Conservation (phyloP, 2,797 vertebrate species). For the Craterocephalus amniculus region DNA sequence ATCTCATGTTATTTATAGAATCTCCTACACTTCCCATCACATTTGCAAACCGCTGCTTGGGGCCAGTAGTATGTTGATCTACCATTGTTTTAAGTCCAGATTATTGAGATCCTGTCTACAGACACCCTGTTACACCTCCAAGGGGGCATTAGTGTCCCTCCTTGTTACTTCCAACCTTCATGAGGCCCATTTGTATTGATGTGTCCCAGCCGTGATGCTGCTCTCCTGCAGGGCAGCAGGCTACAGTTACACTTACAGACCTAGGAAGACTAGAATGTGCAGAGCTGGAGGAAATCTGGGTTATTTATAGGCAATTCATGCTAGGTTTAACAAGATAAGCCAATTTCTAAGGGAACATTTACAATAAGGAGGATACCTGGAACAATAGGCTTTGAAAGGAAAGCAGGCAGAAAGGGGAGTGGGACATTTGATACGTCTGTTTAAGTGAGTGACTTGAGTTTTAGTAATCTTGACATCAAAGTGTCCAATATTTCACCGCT, state of each 20-base stretch:
- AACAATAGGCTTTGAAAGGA: constrained; percentile 13
- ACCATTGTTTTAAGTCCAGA: constrained; percentile 27
- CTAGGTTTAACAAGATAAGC: constrained; percentile 42
- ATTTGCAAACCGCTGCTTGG: not conserved
- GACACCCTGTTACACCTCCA: constrained; percentile 23
- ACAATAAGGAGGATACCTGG: constrained; percentile 6
- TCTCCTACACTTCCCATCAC: not conserved
- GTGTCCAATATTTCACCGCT: constrained; percentile 33
- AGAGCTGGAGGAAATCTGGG: constrained; percentile 21
- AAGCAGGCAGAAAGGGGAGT: constrained; percentile 8
- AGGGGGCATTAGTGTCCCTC: constrained; percentile 33
- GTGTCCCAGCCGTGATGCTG: constrained; percentile 20
- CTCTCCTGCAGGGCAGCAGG: constrained; percentile 31
- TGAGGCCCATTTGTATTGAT: constrained; percentile 60
- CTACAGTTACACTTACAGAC: constrained; percentile 40
- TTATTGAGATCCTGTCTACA: constrained; percentile 21
- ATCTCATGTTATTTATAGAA: constrained; percentile 3
- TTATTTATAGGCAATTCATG: constrained; percentile 40
- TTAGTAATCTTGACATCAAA: constrained; percentile 49
- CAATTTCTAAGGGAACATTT: constrained; percentile 30
- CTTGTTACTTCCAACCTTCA: constrained; percentile 55
- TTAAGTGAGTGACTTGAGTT: constrained; percentile 11
- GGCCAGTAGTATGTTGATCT: constrained; percentile 35
- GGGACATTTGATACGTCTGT: constrained; percentile 19
- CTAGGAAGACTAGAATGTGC: constrained; percentile 20